These are phyloP conservation scores for Brotula barbata DNA, from an alignment of 2,797 vertebrate species.

Conservation along the genomic window DNA sequence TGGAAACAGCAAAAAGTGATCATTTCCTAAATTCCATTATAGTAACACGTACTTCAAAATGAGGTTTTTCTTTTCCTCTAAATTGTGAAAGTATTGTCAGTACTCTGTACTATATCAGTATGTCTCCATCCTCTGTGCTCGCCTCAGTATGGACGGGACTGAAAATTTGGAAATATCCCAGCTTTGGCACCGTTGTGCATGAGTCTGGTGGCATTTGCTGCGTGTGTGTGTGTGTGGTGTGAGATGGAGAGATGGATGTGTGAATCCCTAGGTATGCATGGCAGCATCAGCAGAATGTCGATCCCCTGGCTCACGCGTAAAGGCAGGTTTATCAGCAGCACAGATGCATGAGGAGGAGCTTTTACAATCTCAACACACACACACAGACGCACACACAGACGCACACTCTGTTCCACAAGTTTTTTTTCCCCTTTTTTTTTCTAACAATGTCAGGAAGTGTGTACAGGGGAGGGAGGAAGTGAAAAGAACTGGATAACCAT, in stretches of 20 bases:
- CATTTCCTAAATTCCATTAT: too few relatives aligned
- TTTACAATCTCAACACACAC: conserved; percentile 45
- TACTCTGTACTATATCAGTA: too few relatives aligned
- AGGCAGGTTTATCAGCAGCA: conserved; percentile 58
- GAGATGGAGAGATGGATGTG: conserved; percentile 14
- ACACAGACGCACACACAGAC: too few relatives aligned
- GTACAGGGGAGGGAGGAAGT: neutral
- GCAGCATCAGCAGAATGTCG: conserved; percentile 61
- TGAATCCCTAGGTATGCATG: conserved; percentile 15
- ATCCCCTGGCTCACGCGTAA: conserved; percentile 55
- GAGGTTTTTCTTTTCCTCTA: too few relatives aligned
- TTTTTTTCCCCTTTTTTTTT: too few relatives aligned
- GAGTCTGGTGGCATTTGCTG: neutral
- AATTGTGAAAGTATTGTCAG: too few relatives aligned
- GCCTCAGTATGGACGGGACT: neutral
- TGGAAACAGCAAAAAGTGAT: too few relatives aligned
- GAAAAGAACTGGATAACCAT: neutral
- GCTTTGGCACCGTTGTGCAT: neutral
- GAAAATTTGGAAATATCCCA: neutral
- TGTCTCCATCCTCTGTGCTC: conserved; percentile 5
- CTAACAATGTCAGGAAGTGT: neutral
- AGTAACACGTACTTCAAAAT: too few relatives aligned
- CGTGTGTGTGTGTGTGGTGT: neutral
- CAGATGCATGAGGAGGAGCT: conserved; percentile 54
- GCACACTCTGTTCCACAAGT: conserved; percentile 17